phyloP scores from a whole-genome alignment of 2,797 vertebrate genomes.

The Amniataba percoides region DNA sequence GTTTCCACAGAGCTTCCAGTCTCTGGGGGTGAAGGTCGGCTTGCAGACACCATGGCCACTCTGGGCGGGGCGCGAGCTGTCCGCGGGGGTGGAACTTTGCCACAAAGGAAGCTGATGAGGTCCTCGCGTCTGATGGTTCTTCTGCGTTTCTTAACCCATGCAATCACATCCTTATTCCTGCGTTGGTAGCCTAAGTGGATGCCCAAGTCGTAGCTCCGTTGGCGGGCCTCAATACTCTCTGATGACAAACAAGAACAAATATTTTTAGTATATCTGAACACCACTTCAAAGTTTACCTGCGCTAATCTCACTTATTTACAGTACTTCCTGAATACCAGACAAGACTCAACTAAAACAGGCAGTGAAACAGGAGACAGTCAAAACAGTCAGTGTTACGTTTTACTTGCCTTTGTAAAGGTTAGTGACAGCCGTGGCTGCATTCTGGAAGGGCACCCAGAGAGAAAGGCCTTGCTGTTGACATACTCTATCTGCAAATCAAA shows the following conservation, averaged over 20 bases:
- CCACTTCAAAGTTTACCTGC: neutral
- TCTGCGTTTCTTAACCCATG: conserved; percentile 98
- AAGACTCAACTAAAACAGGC: neutral
- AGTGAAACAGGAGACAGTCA: neutral
- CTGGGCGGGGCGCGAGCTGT: conserved; percentile 94
- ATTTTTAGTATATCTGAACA: conserved; percentile 10
- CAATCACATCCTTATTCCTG: conserved; percentile 97
- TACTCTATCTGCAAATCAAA: conserved; percentile 89
- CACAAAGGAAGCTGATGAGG: conserved; percentile 99
- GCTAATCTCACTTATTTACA: neutral
- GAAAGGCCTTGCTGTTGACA: conserved; percentile 99
- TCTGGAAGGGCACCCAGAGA: conserved; percentile 98
- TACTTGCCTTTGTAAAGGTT: conserved; percentile 97
- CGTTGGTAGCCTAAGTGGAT: conserved; percentile 97
- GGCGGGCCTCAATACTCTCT: conserved; percentile 97
- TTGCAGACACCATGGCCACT: conserved; percentile 95
- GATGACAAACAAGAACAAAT: conserved; percentile 41
- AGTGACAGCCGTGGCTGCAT: conserved; percentile 97
- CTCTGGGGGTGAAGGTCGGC: conserved; percentile 92
- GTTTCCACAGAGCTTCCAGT: conserved; percentile 97
- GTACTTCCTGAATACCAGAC: neutral
- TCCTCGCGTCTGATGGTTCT: conserved; percentile 98
- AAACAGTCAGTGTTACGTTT: neutral
- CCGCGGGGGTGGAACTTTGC: conserved; percentile 95
- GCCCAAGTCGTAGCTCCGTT: conserved; percentile 96